Evolutionary conservation across 2,113 vertebrate species (phyloP).

Genomic region (Cyphomyrus plagiostoma): DNA sequence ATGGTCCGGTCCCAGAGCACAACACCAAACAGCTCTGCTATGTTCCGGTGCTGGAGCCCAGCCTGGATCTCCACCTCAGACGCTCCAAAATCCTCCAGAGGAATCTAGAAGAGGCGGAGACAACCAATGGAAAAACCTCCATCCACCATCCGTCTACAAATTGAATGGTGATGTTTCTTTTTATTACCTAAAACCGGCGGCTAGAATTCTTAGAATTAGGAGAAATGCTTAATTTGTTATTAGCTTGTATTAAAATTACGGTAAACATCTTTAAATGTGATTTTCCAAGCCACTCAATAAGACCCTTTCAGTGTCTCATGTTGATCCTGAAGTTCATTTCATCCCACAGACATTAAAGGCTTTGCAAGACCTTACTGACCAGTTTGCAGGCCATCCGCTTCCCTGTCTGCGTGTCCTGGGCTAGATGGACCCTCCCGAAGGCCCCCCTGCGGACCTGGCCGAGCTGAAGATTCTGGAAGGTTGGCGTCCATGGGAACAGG

Average conservation of each 20-base stretch:
- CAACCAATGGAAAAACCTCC: neutral
- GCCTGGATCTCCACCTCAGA: constrained; percentile 94
- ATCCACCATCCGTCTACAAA: neutral
- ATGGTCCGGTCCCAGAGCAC: constrained; percentile 79
- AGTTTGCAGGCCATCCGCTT: constrained; percentile 96
- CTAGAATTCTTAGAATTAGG: neutral
- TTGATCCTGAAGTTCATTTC: constrained; percentile 21
- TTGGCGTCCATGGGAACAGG: constrained; percentile 84
- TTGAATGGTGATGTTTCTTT: neutral
- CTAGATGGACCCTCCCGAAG: constrained; percentile 93
- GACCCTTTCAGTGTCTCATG: neutral
- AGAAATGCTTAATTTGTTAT: neutral
- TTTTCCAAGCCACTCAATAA: neutral
- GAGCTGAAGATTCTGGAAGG: constrained; percentile 77
- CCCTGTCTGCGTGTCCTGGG: constrained; percentile 81
- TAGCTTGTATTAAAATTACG: neutral
- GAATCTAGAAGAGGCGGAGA: constrained; percentile 63
- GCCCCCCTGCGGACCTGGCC: constrained; percentile 88
- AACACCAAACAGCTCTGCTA: constrained; percentile 84
- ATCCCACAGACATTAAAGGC: constrained; percentile 25
- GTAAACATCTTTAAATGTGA: neutral
- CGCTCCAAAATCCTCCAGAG: constrained; percentile 82
- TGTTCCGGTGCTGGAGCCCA: constrained; percentile 86
- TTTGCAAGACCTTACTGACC: constrained; percentile 62
- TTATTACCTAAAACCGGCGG: neutral